These are phyloP conservation scores for Anthrax anthrax DNA, from an alignment of 2,888 invertebrate species.

Conservation along the genomic window DNA sequence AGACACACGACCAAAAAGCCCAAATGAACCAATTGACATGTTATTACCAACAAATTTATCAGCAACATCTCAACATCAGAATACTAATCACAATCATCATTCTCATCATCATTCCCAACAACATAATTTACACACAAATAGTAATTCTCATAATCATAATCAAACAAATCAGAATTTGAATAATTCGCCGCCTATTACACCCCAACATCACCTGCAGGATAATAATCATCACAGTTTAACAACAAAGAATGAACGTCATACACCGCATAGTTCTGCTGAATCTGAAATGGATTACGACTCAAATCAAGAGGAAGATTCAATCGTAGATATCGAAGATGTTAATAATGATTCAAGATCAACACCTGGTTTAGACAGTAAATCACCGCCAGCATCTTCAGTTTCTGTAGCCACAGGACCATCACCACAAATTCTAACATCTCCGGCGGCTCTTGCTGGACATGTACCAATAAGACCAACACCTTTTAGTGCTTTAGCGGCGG, in stretches of 20 bases:
- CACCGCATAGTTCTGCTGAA: conserved; percentile 33
- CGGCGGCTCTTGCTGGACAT: conserved; percentile 35
- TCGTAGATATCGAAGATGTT: conserved; percentile 69
- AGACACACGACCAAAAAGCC: conserved; percentile 55
- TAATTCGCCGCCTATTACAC: conserved; percentile 10
- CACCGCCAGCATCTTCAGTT: conserved; percentile 22
- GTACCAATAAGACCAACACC: conserved; percentile 63
- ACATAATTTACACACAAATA: conserved; percentile 5
- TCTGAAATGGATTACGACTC: conserved; percentile 34
- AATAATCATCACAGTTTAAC: conserved; percentile 17
- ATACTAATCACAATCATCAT: conserved; percentile 17
- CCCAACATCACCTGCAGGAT: conserved; percentile 16
- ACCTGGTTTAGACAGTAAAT: conserved; percentile 31
- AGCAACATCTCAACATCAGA: conserved; percentile 17
- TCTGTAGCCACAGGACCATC: conserved; percentile 15
- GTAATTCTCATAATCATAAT: conserved; percentile 10
- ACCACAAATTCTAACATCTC: conserved; percentile 24
- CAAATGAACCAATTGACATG: conserved; percentile 15
- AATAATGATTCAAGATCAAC: conserved; percentile 41
- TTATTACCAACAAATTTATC: conserved; percentile 29
- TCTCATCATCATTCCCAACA: conserved; percentile 11
- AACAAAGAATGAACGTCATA: conserved; percentile 31
- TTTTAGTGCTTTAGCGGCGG: conserved; percentile 57
- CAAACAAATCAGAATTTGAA: conserved; percentile 1
- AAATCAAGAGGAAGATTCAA: conserved; percentile 40